Percentiles rank a stretch among this genome's conserved stretches.
Conservation (phyloP, 1,140 invertebrate genomes). For the Harpegnathos saltator region DNA sequence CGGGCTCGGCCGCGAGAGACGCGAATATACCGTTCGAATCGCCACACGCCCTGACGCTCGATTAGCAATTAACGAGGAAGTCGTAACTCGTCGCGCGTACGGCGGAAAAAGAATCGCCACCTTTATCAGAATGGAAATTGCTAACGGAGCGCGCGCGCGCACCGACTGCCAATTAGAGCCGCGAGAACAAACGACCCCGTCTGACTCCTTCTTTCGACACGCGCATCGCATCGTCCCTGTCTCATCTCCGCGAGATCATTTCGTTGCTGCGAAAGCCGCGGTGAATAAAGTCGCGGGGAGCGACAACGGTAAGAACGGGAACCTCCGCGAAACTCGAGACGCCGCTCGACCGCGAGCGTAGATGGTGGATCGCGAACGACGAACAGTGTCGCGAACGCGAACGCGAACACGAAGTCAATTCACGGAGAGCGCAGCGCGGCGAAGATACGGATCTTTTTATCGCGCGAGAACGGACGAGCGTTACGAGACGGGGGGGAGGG, state of each 20-base stretch:
- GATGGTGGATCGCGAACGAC: no score
- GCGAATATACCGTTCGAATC: conserved; percentile 62
- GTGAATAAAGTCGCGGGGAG: no score
- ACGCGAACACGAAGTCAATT: no score
- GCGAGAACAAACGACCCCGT: conserved; percentile 83
- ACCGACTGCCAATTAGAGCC: conserved; percentile 82
- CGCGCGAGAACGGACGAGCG: no score
- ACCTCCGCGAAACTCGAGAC: no score
- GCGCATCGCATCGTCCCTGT: not conserved
- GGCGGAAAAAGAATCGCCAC: conserved; percentile 74
- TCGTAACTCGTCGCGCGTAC: conserved; percentile 79
- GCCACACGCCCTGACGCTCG: conserved; percentile 70
- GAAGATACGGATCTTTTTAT: no score
- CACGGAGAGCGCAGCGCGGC: no score
- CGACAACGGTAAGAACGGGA: no score
- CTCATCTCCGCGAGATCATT: conserved; percentile 63
- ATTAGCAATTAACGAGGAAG: conserved; percentile 84
- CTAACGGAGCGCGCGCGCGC: conserved; percentile 80
- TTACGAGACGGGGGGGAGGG: no score
- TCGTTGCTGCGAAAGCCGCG: conserved; percentile 39
- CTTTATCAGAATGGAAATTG: conserved; percentile 84
- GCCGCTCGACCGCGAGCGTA: no score
- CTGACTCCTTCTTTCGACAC: conserved; percentile 75
- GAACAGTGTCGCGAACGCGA: no score
- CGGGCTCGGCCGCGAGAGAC: conserved; percentile 25